phyloP scores from a whole-genome alignment of 2,797 vertebrate genomes.

The Hippopotamyrus pictus region DNA sequence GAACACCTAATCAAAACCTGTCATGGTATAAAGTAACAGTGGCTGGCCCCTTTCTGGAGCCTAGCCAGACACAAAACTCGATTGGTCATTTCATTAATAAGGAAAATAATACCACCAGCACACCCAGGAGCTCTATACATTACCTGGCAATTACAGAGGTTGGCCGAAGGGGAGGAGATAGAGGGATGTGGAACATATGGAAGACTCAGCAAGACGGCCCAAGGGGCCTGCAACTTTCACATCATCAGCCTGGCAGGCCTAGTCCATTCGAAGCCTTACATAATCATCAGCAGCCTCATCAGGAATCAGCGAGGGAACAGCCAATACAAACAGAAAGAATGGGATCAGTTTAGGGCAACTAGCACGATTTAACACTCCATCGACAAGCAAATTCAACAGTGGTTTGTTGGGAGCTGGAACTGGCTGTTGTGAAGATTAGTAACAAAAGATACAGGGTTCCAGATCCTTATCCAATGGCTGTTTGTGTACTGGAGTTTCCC shows the following conservation, averaged over 20 bases:
- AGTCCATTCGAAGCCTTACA: conserved; percentile 60
- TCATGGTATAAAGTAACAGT: conserved; percentile 63
- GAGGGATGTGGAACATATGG: conserved; percentile 65
- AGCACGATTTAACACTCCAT: conserved; percentile 47
- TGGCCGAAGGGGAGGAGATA: conserved; percentile 29
- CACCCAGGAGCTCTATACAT: conserved; percentile 51
- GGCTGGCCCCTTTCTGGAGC: conserved; percentile 53
- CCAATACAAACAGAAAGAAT: conserved; percentile 62
- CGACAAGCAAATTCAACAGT: conserved; percentile 48
- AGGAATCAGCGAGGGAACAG: conserved; percentile 46
- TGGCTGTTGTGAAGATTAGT: conserved; percentile 16
- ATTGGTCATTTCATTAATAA: conserved; percentile 52
- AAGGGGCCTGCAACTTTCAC: conserved; percentile 53
- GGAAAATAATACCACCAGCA: conserved; percentile 38
- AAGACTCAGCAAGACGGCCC: conserved; percentile 56
- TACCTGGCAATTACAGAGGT: conserved; percentile 66
- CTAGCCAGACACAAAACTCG: conserved; percentile 49
- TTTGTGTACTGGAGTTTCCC: conserved; percentile 23
- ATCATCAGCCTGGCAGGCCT: conserved; percentile 51
- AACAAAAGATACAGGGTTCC: conserved; percentile 28
- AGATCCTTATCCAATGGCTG: conserved; percentile 29
- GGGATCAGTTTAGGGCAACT: conserved; percentile 51
- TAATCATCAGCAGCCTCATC: conserved; percentile 49
- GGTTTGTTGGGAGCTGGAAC: conserved; percentile 33
- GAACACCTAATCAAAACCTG: conserved; percentile 71